These are phyloP conservation scores for Cinclus cinclus DNA, from an alignment of 2,113 vertebrate genomes.

Conservation along the genomic window DNA sequence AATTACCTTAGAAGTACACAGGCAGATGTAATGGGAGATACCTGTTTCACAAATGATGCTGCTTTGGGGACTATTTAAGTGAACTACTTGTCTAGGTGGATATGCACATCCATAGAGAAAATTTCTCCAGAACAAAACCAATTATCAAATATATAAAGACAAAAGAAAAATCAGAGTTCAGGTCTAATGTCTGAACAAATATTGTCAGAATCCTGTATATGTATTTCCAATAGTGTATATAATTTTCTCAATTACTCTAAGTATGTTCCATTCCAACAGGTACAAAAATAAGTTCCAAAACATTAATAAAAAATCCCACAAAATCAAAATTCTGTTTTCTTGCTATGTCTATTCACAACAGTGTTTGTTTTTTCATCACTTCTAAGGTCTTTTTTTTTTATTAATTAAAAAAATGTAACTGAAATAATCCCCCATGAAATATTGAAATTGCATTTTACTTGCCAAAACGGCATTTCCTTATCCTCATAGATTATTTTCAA, in stretches of 20 bases:
- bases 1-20: neutral
- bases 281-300: neutral
- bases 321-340: neutral
- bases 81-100: neutral
- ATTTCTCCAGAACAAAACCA: neutral
- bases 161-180: neutral
- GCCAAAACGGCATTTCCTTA: conserved; percentile 55
- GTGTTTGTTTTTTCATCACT: neutral
- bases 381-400: neutral
- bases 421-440: conserved; percentile 70
- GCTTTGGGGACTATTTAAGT: neutral
- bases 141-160: neutral
- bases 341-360: neutral
- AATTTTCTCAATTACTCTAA: neutral
- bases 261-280: neutral
- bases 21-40: neutral
- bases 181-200: neutral
- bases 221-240: neutral
- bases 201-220: neutral
- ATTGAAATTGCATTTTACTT: conserved; percentile 48
- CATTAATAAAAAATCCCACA: neutral
- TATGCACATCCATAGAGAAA: neutral
- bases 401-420: conserved; percentile 59
- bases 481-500: conserved; percentile 66
- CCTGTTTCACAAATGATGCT: neutral